Base-by-base conservation (phyloP, 2,113 vertebrate genomes). In the Polypterus bichir region DNA sequence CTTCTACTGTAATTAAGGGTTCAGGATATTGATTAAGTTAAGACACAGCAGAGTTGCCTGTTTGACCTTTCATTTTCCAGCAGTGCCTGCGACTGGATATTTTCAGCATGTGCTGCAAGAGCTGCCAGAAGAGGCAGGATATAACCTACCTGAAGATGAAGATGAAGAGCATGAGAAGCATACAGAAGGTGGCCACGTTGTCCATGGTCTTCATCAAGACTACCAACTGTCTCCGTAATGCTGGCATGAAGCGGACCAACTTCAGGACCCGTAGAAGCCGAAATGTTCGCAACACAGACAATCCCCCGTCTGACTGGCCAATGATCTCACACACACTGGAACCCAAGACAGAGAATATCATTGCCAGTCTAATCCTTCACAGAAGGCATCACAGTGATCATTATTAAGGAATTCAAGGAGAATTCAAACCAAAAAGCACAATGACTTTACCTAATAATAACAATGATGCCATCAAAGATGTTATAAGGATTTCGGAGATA, bases 131-230 rank as follows among this genome's bases (percentile, higher is more conserved):
- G 27, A 27, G 27, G 27, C 27, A 27, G 27, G 27, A 27, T 27
- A 27, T 27, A 27, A 27, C 27, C 27, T 71, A 97, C 95, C 95
- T 98, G 82, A 98, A 98, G 71, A 97, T 98, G 77, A 98, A 98
- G 80, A 98, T 97, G 83, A 98, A 98, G 55, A 98, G 92, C 95
- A 97, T 97, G 54, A 98, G 91, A 2, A 98, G 83, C 95, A 98
- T 97, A 75, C 93, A 98, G 83, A 97, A 98, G 10, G 94, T 97
- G 73, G 94, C 94, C 78, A 98, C 95, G 0, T 97, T 98, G 81
- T 98, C 95, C 95, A 98, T 97, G 61, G 95, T 98, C 85, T 97
- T 97, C 95, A 98, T 97, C 63, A 98, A 83, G 64, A 97, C 95
- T 66, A 98, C 92, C 1, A 98, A 86, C 77, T 98, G 95, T 46